Conservation (phyloP, 2,888 invertebrate genomes). For the Acanthopleura granulata region DNA sequence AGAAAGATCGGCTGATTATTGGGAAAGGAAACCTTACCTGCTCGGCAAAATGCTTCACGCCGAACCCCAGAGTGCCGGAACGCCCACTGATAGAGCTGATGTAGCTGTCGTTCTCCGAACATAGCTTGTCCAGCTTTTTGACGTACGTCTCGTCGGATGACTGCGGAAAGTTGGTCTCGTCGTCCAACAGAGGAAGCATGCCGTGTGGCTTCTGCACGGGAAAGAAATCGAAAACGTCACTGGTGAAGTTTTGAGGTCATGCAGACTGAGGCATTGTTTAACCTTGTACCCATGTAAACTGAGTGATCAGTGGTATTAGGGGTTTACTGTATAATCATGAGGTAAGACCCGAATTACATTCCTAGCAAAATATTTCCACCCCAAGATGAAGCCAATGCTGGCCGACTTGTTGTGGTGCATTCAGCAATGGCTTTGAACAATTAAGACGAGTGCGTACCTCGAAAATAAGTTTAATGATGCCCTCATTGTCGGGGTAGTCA, state of each 20-base stretch:
- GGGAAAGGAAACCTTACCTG: constrained; percentile 35
- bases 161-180: constrained; percentile 51
- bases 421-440: no score
- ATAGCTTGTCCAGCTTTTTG: constrained; percentile 48
- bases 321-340: no score
- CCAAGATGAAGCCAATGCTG: no score
- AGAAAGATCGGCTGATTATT: neutral
- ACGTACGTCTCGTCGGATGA: constrained; percentile 45
- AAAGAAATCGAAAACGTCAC: no score
- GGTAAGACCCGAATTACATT: no score
- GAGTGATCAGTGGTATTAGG: no score
- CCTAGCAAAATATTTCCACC: no score
- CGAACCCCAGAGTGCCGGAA: constrained; percentile 38
- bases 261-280: no score
- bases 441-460: constrained; percentile 35
- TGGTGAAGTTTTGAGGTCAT: no score
- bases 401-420: no score
- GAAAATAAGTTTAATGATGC: constrained; percentile 48
- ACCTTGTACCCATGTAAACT: no score
- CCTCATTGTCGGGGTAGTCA: constrained; percentile 49
- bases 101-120: constrained; percentile 36
- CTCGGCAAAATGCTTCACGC: constrained; percentile 49
- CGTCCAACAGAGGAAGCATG: constrained; percentile 47
- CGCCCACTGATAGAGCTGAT: constrained; percentile 22
- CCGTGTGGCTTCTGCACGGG: constrained; percentile 44